Conservation (phyloP, 2,797 vertebrate genomes). For the Poliocrania exsul region DNA sequence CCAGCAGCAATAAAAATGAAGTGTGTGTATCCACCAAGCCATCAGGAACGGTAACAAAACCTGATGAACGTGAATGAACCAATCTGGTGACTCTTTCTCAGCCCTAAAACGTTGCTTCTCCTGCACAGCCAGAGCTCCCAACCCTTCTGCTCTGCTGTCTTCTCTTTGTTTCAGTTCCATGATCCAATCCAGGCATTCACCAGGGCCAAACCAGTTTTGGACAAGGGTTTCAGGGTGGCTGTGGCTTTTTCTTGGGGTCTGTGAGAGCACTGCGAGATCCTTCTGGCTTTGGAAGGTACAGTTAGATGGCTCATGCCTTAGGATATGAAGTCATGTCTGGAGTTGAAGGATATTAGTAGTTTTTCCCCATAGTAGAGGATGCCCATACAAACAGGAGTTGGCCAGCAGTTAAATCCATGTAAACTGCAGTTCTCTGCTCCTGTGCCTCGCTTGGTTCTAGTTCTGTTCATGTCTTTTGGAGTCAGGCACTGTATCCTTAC, state of each 20-base stretch:
- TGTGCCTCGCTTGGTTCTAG: neutral
- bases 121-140: neutral
- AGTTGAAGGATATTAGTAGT: conserved; percentile 51
- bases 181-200: neutral
- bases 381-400: conserved; percentile 57
- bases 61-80: neutral
- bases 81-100: neutral
- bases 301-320: conserved; percentile 17
- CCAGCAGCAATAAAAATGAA: neutral
- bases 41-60: neutral
- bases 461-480: neutral
- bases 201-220: neutral
- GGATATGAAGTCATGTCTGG: conserved; percentile 74
- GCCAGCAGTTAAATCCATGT: neutral
- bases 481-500: neutral
- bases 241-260: conserved; percentile 19
- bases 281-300: conserved; percentile 20
- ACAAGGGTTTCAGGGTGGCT: neutral
- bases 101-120: neutral
- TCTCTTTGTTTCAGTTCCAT: neutral
- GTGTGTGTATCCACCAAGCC: neutral
- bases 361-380: conserved; percentile 57
- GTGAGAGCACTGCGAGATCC: neutral
- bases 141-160: neutral
- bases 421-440: neutral